phyloP scores from a whole-genome alignment of 1,140 invertebrate species.

The Oreohelix idahoensis region DNA sequence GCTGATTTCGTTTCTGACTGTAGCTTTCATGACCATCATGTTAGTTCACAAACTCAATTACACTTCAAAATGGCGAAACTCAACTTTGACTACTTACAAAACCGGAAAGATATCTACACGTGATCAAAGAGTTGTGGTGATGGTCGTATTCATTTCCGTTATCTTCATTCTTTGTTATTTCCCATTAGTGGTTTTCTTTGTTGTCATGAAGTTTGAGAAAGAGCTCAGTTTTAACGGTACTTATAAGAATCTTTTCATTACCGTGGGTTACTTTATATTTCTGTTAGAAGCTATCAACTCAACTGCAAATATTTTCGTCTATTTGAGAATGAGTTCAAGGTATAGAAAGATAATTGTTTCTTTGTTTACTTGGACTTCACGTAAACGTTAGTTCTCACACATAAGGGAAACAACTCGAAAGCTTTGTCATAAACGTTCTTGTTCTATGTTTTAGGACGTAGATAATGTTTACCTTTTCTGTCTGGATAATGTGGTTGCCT shows the following conservation, averaged over 20 bases:
- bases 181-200: background rate
- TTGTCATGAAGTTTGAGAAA: background rate
- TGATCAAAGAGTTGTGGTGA: slow-evolving; percentile 3
- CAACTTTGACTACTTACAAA: background rate
- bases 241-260: slow-evolving; percentile 27
- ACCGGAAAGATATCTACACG: background rate
- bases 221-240: background rate
- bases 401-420: too few species aligned
- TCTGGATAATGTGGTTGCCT: too few species aligned
- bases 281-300: too few species aligned
- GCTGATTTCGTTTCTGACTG: background rate
- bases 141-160: slow-evolving; percentile 9
- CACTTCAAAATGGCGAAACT: slow-evolving; percentile 14
- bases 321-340: too few species aligned
- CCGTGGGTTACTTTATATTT: background rate
- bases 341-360: too few species aligned
- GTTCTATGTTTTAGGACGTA: too few species aligned
- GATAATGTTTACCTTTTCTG: too few species aligned
- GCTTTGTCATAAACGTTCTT: too few species aligned
- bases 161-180: slow-evolving; percentile 7
- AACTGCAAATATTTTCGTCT: too few species aligned
- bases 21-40: background rate
- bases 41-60: background rate
- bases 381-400: too few species aligned
- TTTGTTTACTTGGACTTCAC: too few species aligned